Evolutionary conservation across 2,888 invertebrate species (phyloP), one percentile per base, ranked within the genome.

Genomic region (Brachylomia viminalis): DNA sequence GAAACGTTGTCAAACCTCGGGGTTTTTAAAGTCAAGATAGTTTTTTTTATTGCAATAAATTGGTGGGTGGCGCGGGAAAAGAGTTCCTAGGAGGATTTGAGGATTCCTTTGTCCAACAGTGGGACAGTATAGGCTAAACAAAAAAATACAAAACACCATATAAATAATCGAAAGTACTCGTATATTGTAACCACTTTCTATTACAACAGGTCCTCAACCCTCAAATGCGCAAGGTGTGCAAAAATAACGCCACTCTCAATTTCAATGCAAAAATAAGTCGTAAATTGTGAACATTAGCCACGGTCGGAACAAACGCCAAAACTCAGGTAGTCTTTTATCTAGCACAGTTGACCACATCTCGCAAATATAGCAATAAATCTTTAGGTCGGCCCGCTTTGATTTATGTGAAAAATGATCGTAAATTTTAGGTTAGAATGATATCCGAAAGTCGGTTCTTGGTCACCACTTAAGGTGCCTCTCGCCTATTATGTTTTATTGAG

Each of bases 321-420:
- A 78, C 90, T 88, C 93, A 93, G 93, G 93, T 93, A 93, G 92
- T 89, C 82, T 79, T 88, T 90, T 93, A 91, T 93, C 93, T 92
- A 91, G 87, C 89, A 90, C 89, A 90, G 90, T 90, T 93, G 93
- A 93, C 93, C 94, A 92, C 88, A 89, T 92, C 91, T 87, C 90
- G 89, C 91, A 91, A 91, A 92, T 92, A 91, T 91, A 93, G 92
- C 92, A 91, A 96, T 96, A 96, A 96, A 96, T 96, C 96, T 95
- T 93, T 79, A 85, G 89, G 94, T 92, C 95, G 95, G 94, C 89
- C 90, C 90, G 90, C 95, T 96, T 96, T 96, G 96, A 96, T 96
- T 96, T 96, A 96, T 96, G 95, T 96, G 96, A 96, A 96, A 96
- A 96, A 96, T 96, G 95, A 95, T 91, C 95, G 95, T 95, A 96